Base-by-base conservation (phyloP, 2,888 invertebrate species). In the Ormia ochracea region DNA sequence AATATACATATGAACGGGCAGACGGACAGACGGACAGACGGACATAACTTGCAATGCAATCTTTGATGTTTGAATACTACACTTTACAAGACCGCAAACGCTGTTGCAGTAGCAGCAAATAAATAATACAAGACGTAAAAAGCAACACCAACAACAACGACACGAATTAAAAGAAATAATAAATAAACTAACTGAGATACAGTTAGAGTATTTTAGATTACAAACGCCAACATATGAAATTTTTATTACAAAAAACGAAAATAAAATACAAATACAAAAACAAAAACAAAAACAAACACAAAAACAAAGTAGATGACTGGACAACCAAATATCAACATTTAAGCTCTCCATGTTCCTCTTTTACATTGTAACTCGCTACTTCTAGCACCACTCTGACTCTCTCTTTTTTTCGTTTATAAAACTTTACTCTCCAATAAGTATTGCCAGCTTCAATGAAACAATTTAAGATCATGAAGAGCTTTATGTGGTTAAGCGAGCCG, bases 181-280 rank as follows among this genome's bases (percentile, higher is more conserved):
- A 69, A 74, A 69, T 69, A 69, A 63, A 75, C 38, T 72, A n/a
- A 66, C 31, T 66, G 66, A 72, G 59, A 70, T 75, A 80, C 79
- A 80, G 79, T 80, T 79, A 80, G 54, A 66, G 69, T 65, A 36
- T 58, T 48, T 54, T 59, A 36, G 66, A 63, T 70, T 59, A 54
- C 52, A 43, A 54, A 79, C 59, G 70, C 66, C 59, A 75, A 72
- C 70, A 36, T 48, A 70, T 28, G 63, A 68, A 58, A 23, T 65
- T 65, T 31, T 65, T 45, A 66, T 66, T 78, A 63, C 50, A 73
- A 70, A 19, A 45, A 59, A 72, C n/a, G n/a, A n/a, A n/a, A n/a
- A n/a, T n/a, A n/a, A n/a, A n/a, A n/a, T n/a, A n/a, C n/a, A n/a
- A n/a, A n/a, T n/a, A n/a, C n/a, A n/a, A n/a, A n/a, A n/a, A n/a